Percentiles rank a stretch among this genome's conserved stretches.
phyloP scores from a whole-genome alignment of 2,113 vertebrate species.

The Brienomyrus brachyistius region DNA sequence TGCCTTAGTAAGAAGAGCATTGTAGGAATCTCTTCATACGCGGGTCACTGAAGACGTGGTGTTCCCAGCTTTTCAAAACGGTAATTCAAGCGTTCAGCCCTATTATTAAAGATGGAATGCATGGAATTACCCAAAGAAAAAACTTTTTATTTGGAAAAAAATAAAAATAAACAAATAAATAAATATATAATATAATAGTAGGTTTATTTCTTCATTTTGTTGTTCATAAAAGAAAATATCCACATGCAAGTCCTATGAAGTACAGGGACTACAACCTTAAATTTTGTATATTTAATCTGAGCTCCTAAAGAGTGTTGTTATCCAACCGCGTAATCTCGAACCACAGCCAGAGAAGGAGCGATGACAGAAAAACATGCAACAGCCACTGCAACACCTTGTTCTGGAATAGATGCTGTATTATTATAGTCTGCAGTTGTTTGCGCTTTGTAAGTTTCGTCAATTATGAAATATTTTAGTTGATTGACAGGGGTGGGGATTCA shows the following conservation, averaged over 20 bases:
- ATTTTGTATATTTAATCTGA: not conserved
- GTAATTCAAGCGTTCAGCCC: not conserved
- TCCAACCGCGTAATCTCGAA: not conserved
- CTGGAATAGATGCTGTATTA: not conserved
- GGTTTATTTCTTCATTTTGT: not conserved
- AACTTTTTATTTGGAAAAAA: not conserved
- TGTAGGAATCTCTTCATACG: not conserved
- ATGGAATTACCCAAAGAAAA: not conserved
- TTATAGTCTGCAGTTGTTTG: not conserved
- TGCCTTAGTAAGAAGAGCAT: not conserved
- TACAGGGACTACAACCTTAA: not conserved
- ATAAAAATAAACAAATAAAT: too few relatives aligned
- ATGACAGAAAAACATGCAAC: not conserved
- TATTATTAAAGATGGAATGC: not conserved
- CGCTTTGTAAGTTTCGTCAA: not conserved
- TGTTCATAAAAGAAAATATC: not conserved
- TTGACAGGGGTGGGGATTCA: not conserved
- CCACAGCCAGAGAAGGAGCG: not conserved
- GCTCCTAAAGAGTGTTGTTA: not conserved
- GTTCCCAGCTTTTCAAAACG: not conserved
- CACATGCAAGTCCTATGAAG: not conserved
- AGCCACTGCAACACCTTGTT: not conserved
- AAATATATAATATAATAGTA: not conserved
- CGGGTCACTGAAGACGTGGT: not conserved
- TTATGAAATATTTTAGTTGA: not conserved